Evolutionary conservation across 1,140 invertebrate species (phyloP).

Genomic region (Eueides isabella): DNA sequence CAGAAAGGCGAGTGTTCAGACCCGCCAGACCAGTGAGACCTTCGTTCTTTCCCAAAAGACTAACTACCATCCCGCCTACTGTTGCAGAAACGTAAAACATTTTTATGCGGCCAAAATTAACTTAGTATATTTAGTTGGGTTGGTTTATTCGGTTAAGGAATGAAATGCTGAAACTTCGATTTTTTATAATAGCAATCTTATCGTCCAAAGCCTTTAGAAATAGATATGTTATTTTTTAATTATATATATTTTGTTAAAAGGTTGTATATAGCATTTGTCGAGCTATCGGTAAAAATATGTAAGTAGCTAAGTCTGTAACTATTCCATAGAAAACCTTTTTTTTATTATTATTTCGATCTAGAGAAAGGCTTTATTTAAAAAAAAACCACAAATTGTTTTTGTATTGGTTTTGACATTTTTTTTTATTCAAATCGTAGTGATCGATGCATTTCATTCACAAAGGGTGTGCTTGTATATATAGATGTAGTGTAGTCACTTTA

Average conservation of each 20-base stretch:
- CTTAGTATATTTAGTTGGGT: constrained; percentile 42
- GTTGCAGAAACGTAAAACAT: constrained; percentile 55
- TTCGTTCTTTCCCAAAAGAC: constrained; percentile 67
- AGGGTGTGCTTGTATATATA: constrained; percentile 55
- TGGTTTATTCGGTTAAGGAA: constrained; percentile 39
- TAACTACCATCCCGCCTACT: constrained; percentile 55
- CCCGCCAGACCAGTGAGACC: constrained; percentile 71
- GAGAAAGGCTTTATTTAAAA: neutral
- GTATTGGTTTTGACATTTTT: constrained; percentile 4
- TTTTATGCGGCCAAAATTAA: constrained; percentile 27
- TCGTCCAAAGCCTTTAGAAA: neutral
- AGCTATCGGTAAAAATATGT: neutral
- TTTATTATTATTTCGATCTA: neutral
- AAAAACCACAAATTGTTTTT: neutral
- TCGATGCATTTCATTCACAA: constrained; percentile 35
- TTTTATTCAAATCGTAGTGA: constrained; percentile 30
- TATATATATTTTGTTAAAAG: neutral
- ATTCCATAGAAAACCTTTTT: neutral
- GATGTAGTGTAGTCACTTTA: constrained; percentile 70
- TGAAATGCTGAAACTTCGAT: constrained; percentile 42
- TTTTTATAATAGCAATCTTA: constrained; percentile 23
- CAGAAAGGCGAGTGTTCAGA: constrained; percentile 68
- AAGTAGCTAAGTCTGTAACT: neutral
- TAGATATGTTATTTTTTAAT: neutral
- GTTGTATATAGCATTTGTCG: constrained; percentile 5